A percentile compares a stretch with the other conserved stretches of the same genome.
These are phyloP conservation scores for Tyrannus savana DNA, from an alignment of 2,113 vertebrate genomes.

Conservation along the genomic window DNA sequence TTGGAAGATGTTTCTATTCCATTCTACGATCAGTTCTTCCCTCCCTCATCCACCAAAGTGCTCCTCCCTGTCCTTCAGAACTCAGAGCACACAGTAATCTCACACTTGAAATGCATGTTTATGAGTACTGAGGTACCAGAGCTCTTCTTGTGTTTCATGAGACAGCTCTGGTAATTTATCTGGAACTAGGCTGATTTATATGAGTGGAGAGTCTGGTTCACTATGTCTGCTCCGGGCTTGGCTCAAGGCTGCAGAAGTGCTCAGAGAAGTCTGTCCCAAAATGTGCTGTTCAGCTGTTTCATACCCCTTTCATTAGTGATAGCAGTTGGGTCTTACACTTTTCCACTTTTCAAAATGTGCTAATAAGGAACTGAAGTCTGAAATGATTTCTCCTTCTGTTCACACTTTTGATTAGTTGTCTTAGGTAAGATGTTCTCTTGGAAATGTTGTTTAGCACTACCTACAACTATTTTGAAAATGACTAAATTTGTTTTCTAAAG, in stretches of 20 bases:
- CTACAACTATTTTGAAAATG: slow-evolving; percentile 31
- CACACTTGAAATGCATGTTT: background rate
- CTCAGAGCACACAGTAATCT: background rate
- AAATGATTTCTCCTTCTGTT: background rate
- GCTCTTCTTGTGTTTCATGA: background rate
- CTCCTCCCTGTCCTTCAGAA: background rate
- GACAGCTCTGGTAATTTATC: background rate
- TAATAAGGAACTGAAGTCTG: background rate
- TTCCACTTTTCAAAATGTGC: background rate
- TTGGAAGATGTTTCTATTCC: background rate
- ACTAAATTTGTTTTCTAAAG: slow-evolving; percentile 23
- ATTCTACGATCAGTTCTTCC: background rate
- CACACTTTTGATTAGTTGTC: background rate
- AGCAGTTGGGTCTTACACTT: background rate
- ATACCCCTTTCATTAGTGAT: background rate
- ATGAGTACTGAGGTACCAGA: background rate
- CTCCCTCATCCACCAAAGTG: no score
- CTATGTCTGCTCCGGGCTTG: background rate
- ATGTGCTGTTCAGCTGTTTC: background rate
- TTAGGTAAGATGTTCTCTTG: slow-evolving; percentile 18
- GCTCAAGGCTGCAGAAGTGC: background rate
- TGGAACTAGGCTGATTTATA: background rate
- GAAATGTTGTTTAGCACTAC: background rate
- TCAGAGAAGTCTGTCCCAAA: background rate
- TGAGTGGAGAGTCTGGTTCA: background rate